These are phyloP conservation scores for Riparia riparia DNA, from an alignment of 2,113 vertebrate species.

Conservation along the genomic window DNA sequence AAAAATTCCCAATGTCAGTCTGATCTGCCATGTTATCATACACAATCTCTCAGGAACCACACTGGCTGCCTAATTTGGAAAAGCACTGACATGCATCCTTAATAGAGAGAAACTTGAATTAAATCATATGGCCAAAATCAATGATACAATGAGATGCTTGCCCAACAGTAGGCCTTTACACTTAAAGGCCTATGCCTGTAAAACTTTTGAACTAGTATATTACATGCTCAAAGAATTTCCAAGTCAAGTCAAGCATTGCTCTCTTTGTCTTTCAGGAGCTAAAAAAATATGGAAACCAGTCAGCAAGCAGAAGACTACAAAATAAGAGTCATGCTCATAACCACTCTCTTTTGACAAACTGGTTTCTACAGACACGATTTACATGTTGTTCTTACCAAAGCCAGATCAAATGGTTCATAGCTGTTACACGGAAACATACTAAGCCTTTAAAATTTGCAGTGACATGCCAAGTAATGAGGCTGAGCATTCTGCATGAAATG, in stretches of 20 bases:
- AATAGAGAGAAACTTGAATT: background rate
- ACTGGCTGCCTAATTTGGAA: background rate
- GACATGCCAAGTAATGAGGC: background rate
- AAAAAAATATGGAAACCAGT: background rate
- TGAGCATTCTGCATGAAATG: background rate
- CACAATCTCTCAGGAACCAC: background rate
- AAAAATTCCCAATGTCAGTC: background rate
- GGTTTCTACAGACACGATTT: background rate
- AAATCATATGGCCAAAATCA: background rate
- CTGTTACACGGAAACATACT: background rate
- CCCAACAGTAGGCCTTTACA: background rate
- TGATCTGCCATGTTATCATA: background rate
- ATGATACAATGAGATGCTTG: background rate
- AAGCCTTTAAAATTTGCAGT: background rate
- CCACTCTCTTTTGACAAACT: background rate
- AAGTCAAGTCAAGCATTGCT: background rate
- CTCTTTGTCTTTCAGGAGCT: background rate
- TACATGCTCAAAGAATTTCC: background rate
- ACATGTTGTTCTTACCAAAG: background rate
- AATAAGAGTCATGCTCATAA: background rate
- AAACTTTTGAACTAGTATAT: background rate
- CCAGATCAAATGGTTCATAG: background rate
- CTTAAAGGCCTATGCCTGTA: background rate
- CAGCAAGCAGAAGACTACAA: background rate
- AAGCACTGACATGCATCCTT: background rate